Conservation (phyloP, 2,888 invertebrate species). For the Seira sanloemensis region DNA sequence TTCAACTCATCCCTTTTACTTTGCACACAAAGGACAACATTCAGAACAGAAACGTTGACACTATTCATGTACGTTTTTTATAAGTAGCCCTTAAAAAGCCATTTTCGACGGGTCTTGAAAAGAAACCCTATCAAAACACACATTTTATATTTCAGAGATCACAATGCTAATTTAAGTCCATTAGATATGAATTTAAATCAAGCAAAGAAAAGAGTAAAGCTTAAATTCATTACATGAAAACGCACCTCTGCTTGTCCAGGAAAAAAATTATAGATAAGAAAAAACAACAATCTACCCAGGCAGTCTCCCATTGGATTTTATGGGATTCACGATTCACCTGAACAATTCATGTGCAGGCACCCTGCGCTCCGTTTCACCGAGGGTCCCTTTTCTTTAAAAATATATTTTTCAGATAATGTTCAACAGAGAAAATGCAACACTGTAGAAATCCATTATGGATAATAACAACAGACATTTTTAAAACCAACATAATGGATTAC, state of each 20-base stretch:
- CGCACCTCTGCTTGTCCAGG: no score
- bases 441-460: constrained; percentile 30
- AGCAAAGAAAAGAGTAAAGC: constrained; percentile 36
- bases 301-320: constrained; percentile 20
- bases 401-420: background rate
- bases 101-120: background rate
- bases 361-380: background rate
- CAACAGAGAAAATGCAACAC: constrained; percentile 23
- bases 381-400: background rate
- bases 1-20: no score
- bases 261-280: constrained; percentile 24
- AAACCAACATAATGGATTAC: constrained; percentile 64
- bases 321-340: constrained; percentile 18
- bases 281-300: constrained; percentile 55
- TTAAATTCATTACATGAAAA: no score
- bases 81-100: background rate
- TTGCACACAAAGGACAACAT: no score
- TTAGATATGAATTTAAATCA: constrained; percentile 47
- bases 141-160: constrained; percentile 1
- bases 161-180: constrained; percentile 39
- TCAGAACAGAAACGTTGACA: background rate
- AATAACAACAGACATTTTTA: constrained; percentile 60
- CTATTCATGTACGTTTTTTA: background rate
- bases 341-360: background rate
- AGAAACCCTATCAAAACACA: no score